These are phyloP conservation scores for Cydia fagiglandana DNA, from an alignment of 1,140 invertebrate species.

Conservation along the genomic window DNA sequence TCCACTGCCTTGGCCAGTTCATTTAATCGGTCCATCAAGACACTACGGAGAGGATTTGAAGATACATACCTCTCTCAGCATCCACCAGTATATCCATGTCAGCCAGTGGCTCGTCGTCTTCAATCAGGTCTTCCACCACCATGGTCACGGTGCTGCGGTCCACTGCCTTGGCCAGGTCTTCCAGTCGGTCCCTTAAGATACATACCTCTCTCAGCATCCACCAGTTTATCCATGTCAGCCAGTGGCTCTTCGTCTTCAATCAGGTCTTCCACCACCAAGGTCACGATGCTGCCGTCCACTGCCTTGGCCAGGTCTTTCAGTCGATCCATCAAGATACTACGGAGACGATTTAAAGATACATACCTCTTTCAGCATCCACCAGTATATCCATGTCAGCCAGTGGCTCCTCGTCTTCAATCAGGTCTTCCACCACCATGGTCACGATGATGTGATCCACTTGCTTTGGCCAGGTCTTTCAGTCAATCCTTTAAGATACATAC, in stretches of 20 bases:
- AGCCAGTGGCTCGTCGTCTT: conserved; percentile 48
- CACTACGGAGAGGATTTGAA: conserved; percentile 20
- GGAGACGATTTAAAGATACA: no score
- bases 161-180: conserved; percentile 55
- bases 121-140: conserved; percentile 64
- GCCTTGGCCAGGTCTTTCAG: conserved; percentile 56
- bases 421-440: conserved; percentile 64
- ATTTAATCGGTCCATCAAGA: conserved; percentile 54
- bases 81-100: conserved; percentile 58
- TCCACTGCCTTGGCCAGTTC: conserved; percentile 58
- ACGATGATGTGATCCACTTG: conserved; percentile 58
- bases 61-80: no score
- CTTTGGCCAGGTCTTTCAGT: conserved; percentile 55
- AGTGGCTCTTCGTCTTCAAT: conserved; percentile 53
- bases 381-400: conserved; percentile 54
- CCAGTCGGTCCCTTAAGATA: conserved; percentile 48
- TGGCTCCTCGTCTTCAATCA: conserved; percentile 53
- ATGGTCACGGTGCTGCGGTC: conserved; percentile 59
- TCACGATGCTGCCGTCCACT: conserved; percentile 60
- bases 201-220: conserved; percentile 56
- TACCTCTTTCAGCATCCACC: conserved; percentile 57
- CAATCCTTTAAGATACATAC: no score
- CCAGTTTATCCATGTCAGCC: conserved; percentile 51
- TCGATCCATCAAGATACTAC: conserved; percentile 51
- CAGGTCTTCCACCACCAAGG: conserved; percentile 64